phyloP scores from a whole-genome alignment of 2,113 vertebrate genomes.

The Microcebus tavaratra region DNA sequence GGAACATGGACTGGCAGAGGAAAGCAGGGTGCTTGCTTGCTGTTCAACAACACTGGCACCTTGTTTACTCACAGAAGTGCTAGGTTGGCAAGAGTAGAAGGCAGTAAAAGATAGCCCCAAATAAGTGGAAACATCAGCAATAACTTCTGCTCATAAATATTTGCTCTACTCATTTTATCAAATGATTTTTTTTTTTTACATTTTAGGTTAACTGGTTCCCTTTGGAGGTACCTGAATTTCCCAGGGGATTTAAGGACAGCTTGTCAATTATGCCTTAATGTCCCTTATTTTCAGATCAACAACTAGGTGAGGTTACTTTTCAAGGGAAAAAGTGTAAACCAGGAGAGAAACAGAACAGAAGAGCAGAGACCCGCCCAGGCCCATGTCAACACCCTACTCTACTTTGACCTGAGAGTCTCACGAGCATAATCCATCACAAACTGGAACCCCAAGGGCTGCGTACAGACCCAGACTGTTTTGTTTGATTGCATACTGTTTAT shows the following conservation, averaged over 20 bases:
- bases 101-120: neutral
- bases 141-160: neutral
- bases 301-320: neutral
- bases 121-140: neutral
- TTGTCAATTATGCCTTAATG: neutral
- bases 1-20: neutral
- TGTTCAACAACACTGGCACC: neutral
- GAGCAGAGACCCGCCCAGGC: neutral
- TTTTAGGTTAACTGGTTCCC: neutral
- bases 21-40: neutral
- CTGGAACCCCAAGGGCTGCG: neutral
- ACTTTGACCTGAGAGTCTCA: neutral
- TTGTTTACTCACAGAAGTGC: neutral
- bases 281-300: neutral
- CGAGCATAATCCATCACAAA: neutral
- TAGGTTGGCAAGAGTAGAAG: neutral
- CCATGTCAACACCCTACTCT: neutral
- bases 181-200: constrained; percentile 11
- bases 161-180: neutral
- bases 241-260: neutral
- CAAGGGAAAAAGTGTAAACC: neutral
- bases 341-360: neutral
- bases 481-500: neutral
- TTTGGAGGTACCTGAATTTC: neutral
- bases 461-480: neutral